Evolutionary conservation across 2,888 invertebrate genomes (phyloP).

Genomic region (Phalangium opilio): DNA sequence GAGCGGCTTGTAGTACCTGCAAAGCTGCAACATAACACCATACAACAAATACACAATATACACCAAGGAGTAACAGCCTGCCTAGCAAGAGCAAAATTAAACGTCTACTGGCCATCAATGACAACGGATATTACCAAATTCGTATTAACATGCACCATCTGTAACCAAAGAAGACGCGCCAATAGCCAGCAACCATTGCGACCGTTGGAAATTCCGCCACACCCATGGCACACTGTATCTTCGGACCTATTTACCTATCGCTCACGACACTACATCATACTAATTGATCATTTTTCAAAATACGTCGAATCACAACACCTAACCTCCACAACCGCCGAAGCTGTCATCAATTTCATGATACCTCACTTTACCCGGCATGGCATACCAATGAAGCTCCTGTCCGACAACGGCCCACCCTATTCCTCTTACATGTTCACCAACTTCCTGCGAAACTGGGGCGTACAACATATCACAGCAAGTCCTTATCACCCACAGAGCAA

Average conservation of each 20-base stretch:
- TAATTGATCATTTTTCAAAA: constrained; percentile 7
- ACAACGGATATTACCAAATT: not conserved
- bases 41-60: constrained; percentile 1
- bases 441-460: constrained; percentile 1
- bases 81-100: constrained; percentile 2
- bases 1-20: constrained; percentile 2
- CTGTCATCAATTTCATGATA: constrained; percentile 6
- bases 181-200: constrained; percentile 1
- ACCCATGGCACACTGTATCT: constrained; percentile 5
- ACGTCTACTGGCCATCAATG: constrained; percentile 4
- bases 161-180: not conserved
- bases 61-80: too few relatives aligned
- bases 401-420: constrained; percentile 3
- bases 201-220: constrained; percentile 1
- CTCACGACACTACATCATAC: not conserved
- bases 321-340: not conserved
- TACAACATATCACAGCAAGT: constrained; percentile 1
- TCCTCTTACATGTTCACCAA: not conserved
- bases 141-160: constrained; percentile 1
- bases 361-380: constrained; percentile 3
- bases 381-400: not conserved
- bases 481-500: constrained; percentile 3
- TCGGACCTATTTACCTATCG: constrained; percentile 1
- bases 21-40: not conserved
- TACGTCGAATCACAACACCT: constrained; percentile 3